These are phyloP conservation scores for Stictonetta naevosa DNA, from an alignment of 2,113 vertebrate genomes.

Conservation along the genomic window DNA sequence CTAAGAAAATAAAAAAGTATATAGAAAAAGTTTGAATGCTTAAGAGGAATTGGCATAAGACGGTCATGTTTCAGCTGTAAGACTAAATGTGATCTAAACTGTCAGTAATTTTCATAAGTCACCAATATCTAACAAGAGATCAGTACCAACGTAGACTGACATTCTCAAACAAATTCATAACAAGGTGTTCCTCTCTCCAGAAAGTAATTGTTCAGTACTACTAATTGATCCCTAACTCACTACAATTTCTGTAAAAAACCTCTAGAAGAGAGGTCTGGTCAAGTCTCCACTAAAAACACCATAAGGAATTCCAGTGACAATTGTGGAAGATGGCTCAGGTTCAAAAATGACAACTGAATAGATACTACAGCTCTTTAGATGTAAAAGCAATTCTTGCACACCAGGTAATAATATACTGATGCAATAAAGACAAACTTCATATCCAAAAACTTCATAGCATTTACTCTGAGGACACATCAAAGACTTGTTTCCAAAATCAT, in stretches of 20 bases:
- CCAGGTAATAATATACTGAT: not conserved
- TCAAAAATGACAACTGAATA: not conserved
- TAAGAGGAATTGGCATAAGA: not conserved
- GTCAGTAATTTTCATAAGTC: not conserved
- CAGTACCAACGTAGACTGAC: not conserved
- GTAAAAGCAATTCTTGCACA: not conserved
- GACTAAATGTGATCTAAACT: not conserved
- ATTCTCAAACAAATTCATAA: not conserved
- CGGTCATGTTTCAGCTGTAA: not conserved
- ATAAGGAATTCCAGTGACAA: not conserved
- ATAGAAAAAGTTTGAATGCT: not conserved
- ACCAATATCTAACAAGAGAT: not conserved
- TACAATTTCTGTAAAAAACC: not conserved
- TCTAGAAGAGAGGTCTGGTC: not conserved
- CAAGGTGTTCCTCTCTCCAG: not conserved
- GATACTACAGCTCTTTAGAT: not conserved
- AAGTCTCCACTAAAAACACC: not conserved
- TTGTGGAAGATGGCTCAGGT: not conserved
- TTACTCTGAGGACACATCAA: not conserved
- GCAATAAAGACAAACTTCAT: not conserved
- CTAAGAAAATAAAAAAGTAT: not conserved
- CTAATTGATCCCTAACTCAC: not conserved
- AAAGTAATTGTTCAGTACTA: not conserved
- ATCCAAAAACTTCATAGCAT: not conserved
- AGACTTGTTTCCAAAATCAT: not conserved